Evolutionary conservation across 2,797 vertebrate species (phyloP), one percentile per base, ranked within the genome.

Genomic region (Kryptolebias ocellatus): DNA sequence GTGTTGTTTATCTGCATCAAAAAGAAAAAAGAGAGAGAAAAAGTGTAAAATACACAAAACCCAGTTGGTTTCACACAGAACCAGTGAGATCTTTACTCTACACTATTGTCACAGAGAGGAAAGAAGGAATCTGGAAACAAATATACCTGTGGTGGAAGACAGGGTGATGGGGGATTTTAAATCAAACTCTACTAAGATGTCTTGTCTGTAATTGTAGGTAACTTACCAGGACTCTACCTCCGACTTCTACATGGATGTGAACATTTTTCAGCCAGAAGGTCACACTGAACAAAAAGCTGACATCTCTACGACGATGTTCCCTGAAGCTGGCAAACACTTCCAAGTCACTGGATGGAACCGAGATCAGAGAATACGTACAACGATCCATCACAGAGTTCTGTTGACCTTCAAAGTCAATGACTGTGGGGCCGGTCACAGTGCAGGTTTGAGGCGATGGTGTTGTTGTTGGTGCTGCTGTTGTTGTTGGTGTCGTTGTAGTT

Each of bases 1-100:
- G 27, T 31, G 6, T 60, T 39, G n/a, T 76, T 62, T 3, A 83
- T 20, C 86, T 86, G 50, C 5, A 50, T 44, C 9, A 45, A n/a
- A 27, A 15, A 20, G 14, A n/a, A 18, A 10, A 18, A 18, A 29
- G 10, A 67, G 12, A 39, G n/a, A 47, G 6, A 7, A n/a, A 47
- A 10, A 37, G 34, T 10, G 11, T 39, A 10, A 10, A 39, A 39
- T 1, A 39, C 11, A 8, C 2, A 39, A 39, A 39, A 39, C 1
- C 2, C 9, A 10, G 8, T 10, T 10, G 31, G 31, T 34, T 34
- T 6, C 9, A 34, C 31, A 24, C 20, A 24, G 20, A 24, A 24
- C 20, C 20, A 24, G 20, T 24, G 20, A 24, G 20, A 39, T 39
- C 11, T 10, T 10, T 39, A 39, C 1, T 39, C 37, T 15, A 14